Evolutionary conservation across 1,140 invertebrate genomes (phyloP).

Genomic region (Caenorhabditis elegans): WBcel235 BX284606.5:526001-526500

Average conservation of each 20-base stretch:
- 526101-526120: slow-evolving; percentile 1
- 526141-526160: background rate
- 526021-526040: too few species aligned
- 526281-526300: background rate
- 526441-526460: too few species aligned
- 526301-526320: too few species aligned
- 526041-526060: background rate
- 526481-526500: too few species aligned
- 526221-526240: background rate
- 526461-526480: too few species aligned
- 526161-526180: background rate
- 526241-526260: background rate
- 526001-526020: too few species aligned
- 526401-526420: too few species aligned
- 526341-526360: too few species aligned
- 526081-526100: background rate
- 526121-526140: background rate
- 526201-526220: background rate
- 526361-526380: too few species aligned
- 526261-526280: background rate
- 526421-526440: too few species aligned
- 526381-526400: too few species aligned
- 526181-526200: background rate
- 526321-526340: too few species aligned
- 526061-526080: background rate